These are phyloP conservation scores for Stigmatopora nigra DNA, from an alignment of 2,113 vertebrate genomes.

Conservation along the genomic window DNA sequence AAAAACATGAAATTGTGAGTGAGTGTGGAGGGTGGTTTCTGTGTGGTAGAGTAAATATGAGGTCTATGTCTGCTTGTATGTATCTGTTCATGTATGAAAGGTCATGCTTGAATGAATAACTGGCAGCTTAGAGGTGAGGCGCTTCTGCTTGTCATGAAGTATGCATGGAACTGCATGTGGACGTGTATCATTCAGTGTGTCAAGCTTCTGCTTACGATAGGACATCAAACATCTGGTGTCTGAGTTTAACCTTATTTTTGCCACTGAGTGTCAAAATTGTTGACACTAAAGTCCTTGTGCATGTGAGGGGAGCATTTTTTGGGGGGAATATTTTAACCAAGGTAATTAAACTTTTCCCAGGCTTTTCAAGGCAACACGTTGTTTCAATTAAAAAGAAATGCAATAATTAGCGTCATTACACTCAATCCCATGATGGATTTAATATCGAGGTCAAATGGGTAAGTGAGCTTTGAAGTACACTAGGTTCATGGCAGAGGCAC, in stretches of 20 bases:
- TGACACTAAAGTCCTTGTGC: too few species aligned
- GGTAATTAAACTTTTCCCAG: neutral
- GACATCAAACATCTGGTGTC: conserved; percentile 9
- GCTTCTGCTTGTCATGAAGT: conserved; percentile 1
- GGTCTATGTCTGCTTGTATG: neutral
- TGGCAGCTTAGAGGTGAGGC: conserved; percentile 7
- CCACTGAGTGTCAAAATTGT: conserved; percentile 11
- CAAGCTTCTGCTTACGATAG: conserved; percentile 17
- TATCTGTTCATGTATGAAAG: conserved; percentile 20
- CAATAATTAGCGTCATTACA: neutral
- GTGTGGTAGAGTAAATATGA: neutral
- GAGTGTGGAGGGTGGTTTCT: neutral
- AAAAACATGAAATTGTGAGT: too few species aligned
- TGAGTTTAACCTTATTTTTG: neutral
- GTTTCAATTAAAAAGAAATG: neutral
- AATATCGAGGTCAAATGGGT: neutral
- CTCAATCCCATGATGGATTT: neutral
- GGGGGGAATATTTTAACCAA: too few species aligned
- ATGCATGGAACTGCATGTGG: conserved; percentile 9
- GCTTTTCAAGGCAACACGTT: neutral
- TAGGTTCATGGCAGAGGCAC: neutral
- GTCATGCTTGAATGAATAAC: conserved; percentile 19
- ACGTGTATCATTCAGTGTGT: conserved; percentile 10
- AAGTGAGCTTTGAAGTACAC: neutral
- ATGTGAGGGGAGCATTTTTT: too few species aligned